These are phyloP conservation scores for Musca vetustissima DNA, from an alignment of 1,140 invertebrate genomes.

Conservation along the genomic window DNA sequence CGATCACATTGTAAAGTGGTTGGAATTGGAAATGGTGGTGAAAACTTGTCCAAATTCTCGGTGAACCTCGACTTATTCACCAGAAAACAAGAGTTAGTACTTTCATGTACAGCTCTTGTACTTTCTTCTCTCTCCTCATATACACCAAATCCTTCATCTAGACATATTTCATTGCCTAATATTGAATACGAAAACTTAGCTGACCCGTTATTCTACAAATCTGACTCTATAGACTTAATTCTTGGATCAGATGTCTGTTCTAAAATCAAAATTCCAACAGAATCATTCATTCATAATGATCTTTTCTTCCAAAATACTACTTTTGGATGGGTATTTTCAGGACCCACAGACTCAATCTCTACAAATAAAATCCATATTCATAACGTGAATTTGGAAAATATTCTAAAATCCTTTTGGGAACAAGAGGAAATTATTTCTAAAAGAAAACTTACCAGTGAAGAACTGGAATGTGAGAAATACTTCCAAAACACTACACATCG, in stretches of 20 bases:
- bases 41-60: neutral
- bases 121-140: too few species aligned
- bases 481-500: neutral
- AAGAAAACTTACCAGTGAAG: too few species aligned
- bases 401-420: neutral
- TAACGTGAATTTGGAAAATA: neutral
- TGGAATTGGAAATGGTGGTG: neutral
- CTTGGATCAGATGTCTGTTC: neutral
- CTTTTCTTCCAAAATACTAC: too few species aligned
- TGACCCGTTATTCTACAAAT: slow-evolving; percentile 15
- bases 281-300: too few species aligned
- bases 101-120: neutral
- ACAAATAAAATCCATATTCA: neutral
- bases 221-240: slow-evolving; percentile 15
- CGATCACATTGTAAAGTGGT: neutral
- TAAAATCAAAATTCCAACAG: neutral
- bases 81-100: neutral
- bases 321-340: too few species aligned
- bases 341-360: neutral
- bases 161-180: neutral
- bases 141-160: too few species aligned
- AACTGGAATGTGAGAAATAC: neutral
- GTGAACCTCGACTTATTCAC: neutral
- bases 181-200: neutral
- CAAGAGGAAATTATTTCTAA: neutral